Conservation (phyloP, 2,888 invertebrate species). For the Microctonus aethiopoides region DNA sequence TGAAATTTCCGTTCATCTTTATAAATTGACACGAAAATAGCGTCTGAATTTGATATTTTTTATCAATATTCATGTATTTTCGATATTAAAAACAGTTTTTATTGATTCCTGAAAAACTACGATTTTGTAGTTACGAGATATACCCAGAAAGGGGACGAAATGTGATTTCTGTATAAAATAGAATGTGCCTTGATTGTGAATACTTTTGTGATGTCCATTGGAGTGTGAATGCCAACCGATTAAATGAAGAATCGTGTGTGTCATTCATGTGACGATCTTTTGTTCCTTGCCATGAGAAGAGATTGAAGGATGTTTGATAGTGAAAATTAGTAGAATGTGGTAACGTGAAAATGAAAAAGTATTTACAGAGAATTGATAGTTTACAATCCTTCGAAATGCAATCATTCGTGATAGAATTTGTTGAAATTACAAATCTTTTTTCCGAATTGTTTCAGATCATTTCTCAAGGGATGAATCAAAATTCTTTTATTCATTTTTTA, state of each 20-base stretch:
- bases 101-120: no score
- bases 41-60: no score
- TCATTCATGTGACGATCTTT: constrained; percentile 48
- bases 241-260: constrained; percentile 37
- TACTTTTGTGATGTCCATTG: constrained; percentile 37
- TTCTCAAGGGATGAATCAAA: constrained; percentile 17
- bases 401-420: constrained; percentile 21
- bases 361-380: constrained; percentile 3
- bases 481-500: constrained; percentile 13
- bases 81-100: no score
- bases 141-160: constrained; percentile 7
- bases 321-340: background rate
- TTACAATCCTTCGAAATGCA: constrained; percentile 1
- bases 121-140: no score
- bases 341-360: background rate
- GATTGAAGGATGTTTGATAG: background rate
- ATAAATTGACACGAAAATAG: no score
- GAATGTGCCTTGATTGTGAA: background rate
- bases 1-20: no score
- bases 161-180: constrained; percentile 3
- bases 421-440: constrained; percentile 30
- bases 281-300: constrained; percentile 45
- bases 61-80: no score
- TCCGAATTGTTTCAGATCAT: constrained; percentile 13
- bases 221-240: constrained; percentile 24